Evolutionary conservation across 2,113 vertebrate genomes (phyloP).

Genomic region (Otolemur garnettii): DNA sequence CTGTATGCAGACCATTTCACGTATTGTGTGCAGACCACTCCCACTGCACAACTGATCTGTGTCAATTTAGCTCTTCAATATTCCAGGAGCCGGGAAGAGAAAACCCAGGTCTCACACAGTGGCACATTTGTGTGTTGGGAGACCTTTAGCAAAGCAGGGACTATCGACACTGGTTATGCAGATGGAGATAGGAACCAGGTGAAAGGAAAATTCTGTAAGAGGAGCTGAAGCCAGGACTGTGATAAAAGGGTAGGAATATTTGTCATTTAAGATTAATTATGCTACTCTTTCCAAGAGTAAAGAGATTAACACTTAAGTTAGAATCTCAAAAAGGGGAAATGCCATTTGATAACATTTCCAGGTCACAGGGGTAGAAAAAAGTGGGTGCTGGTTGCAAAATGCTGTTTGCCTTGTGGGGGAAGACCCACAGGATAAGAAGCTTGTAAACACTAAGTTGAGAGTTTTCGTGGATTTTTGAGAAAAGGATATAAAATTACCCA

Average conservation of each 20-base stretch:
- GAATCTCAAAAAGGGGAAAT: background rate
- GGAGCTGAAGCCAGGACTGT: background rate
- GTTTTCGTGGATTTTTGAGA: background rate
- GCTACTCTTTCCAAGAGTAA: background rate
- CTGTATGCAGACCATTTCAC: too few relatives aligned
- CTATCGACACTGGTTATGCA: background rate
- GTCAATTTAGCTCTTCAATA: background rate
- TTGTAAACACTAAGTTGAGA: background rate
- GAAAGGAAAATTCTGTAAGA: background rate
- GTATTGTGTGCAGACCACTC: too few relatives aligned
- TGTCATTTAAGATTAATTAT: background rate
- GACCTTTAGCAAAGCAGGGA: background rate
- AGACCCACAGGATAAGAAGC: background rate
- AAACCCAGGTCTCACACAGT: background rate
- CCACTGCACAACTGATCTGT: background rate
- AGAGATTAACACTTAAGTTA: accelerated
- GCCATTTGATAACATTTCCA: background rate
- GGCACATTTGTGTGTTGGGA: background rate
- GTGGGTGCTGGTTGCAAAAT: background rate
- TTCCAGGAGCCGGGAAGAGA: background rate
- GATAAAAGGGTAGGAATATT: background rate
- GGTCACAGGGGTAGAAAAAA: background rate
- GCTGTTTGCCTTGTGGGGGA: accelerated
- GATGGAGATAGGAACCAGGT: background rate
- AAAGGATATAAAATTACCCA: background rate